Evolutionary conservation across 2,797 vertebrate genomes (phyloP).

Genomic region (Prunella strophiata): DNA sequence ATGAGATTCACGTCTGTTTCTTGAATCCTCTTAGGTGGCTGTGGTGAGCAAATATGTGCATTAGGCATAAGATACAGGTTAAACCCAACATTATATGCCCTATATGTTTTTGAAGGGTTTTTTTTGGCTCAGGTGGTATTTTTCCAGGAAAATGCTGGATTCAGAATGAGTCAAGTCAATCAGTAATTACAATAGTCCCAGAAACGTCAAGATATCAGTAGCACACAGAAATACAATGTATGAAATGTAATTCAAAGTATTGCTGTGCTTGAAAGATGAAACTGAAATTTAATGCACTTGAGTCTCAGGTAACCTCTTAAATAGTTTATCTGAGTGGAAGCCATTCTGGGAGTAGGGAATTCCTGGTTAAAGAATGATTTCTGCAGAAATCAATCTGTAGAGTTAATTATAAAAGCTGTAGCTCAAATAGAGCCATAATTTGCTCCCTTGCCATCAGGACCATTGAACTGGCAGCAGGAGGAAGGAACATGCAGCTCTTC

Average conservation of each 20-base stretch:
- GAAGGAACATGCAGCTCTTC: not conserved
- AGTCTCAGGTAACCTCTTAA: constrained; percentile 17
- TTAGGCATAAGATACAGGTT: not conserved
- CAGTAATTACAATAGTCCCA: not conserved
- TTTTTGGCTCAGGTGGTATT: not conserved
- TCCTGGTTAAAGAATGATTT: constrained; percentile 49
- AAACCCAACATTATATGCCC: not conserved
- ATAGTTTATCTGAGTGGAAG: constrained; percentile 1
- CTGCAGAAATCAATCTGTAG: constrained; percentile 51
- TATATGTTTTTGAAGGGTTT: not conserved
- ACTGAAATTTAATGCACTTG: constrained; percentile 15
- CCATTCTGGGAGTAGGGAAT: constrained; percentile 15
- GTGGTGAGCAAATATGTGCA: not conserved
- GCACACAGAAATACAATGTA: not conserved
- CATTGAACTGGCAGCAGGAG: not conserved
- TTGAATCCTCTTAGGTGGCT: not conserved
- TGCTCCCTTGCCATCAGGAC: not conserved
- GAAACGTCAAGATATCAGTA: not conserved
- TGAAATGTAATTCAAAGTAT: constrained; percentile 37
- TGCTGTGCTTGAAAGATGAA: constrained; percentile 29
- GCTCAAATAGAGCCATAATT: not conserved
- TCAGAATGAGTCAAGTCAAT: not conserved
- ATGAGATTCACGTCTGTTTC: not conserved
- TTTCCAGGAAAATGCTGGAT: not conserved
- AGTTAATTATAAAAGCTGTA: constrained; percentile 54